phyloP scores from a whole-genome alignment of 1,140 invertebrate genomes.

The Anoplolepis gracilipes region DNA sequence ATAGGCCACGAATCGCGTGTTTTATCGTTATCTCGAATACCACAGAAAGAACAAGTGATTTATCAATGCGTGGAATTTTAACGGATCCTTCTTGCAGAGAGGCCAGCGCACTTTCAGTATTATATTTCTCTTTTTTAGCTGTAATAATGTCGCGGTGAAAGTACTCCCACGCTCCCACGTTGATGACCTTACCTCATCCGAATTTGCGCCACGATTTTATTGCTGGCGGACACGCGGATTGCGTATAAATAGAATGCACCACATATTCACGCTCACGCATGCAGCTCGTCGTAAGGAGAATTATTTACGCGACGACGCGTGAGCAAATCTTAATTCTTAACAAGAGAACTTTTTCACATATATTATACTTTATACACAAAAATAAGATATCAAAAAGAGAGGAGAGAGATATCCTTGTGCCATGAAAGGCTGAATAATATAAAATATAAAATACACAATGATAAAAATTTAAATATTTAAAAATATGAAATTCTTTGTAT shows the following conservation, averaged over 20 bases:
- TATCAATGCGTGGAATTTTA: conserved; percentile 70
- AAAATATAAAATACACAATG: not conserved
- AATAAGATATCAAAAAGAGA: not conserved
- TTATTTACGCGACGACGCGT: conserved; percentile 17
- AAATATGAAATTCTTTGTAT: not conserved
- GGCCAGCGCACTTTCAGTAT: conserved; percentile 27
- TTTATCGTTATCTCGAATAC: conserved; percentile 24
- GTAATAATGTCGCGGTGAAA: conserved; percentile 66
- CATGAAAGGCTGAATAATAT: not conserved
- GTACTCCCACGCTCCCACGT: conserved; percentile 67
- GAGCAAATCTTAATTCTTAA: conserved; percentile 47
- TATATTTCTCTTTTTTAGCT: conserved; percentile 61
- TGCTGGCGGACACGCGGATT: conserved; percentile 43
- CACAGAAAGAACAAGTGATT: conserved; percentile 24
- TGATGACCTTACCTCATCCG: conserved; percentile 64
- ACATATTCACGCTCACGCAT: conserved; percentile 15
- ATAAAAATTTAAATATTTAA: not conserved
- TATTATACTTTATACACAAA: conserved; percentile 24
- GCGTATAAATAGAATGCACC: conserved; percentile 58
- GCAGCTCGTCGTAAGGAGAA: conserved; percentile 31
- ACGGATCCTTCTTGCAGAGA: conserved; percentile 36
- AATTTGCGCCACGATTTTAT: conserved; percentile 70
- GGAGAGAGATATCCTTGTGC: not conserved
- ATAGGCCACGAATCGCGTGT: conserved; percentile 7
- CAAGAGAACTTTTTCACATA: not conserved